These are phyloP conservation scores for Perizoma flavofasciatum DNA, from an alignment of 2,888 invertebrate genomes.

Conservation along the genomic window DNA sequence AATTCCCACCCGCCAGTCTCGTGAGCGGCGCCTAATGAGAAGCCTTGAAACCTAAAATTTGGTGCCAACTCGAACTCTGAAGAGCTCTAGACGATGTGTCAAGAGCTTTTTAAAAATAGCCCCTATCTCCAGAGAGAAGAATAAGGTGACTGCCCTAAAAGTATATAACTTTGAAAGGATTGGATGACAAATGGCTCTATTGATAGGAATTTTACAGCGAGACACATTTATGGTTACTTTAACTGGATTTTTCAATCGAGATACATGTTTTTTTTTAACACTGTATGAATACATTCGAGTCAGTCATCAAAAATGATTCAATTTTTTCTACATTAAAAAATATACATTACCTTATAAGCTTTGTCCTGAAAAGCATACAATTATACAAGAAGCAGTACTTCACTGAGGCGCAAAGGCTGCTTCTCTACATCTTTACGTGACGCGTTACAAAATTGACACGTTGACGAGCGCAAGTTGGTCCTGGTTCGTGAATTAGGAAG, in stretches of 20 bases:
- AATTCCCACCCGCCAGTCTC: constrained; percentile 40
- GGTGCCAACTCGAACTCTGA: constrained; percentile 80
- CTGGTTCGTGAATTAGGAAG: not conserved
- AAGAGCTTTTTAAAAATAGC: constrained; percentile 41
- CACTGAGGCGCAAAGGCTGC: not conserved
- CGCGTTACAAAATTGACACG: not conserved
- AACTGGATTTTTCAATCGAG: constrained; percentile 55
- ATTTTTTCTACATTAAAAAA: not conserved
- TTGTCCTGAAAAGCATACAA: too few relatives aligned
- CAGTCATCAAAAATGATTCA: not conserved
- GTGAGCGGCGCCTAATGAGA: constrained; percentile 74
- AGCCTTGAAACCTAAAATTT: constrained; percentile 80
- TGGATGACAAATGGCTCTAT: constrained; percentile 59
- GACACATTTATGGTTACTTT: constrained; percentile 52
- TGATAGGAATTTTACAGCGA: constrained; percentile 66
- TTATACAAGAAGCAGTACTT: too few relatives aligned
- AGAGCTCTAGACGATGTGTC: constrained; percentile 59
- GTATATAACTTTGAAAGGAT: constrained; percentile 42
- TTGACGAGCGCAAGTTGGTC: constrained; percentile 4
- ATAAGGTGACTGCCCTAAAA: constrained; percentile 37
- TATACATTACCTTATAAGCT: too few relatives aligned
- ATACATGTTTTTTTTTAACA: constrained; percentile 19
- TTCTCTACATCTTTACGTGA: not conserved
- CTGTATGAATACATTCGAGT: constrained; percentile 13
- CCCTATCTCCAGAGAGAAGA: constrained; percentile 41